Percentiles rank a stretch among this genome's conserved stretches.
phyloP scores from a whole-genome alignment of 2,113 vertebrate genomes.

The Nothoprocta pentlandii region DNA sequence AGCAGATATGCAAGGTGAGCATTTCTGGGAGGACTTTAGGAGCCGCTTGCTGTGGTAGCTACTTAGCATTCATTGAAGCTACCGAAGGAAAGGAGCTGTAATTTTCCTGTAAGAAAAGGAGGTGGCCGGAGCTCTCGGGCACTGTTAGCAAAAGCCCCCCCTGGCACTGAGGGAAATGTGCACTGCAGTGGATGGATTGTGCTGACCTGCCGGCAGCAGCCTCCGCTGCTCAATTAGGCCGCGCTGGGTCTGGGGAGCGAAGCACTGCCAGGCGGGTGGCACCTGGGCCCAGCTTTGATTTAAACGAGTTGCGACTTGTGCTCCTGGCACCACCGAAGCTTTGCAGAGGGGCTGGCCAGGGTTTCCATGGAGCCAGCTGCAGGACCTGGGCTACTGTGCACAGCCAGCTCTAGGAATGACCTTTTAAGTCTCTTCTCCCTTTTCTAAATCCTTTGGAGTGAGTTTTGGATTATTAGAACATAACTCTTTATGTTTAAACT shows the following conservation, averaged over 20 bases:
- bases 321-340: neutral
- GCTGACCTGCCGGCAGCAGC: neutral
- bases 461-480: neutral
- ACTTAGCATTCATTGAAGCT: neutral
- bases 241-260: fast-evolving
- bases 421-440: neutral
- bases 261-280: neutral
- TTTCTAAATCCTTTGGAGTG: neutral
- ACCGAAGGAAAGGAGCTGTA: neutral
- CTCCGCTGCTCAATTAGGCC: neutral
- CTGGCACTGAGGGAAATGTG: neutral
- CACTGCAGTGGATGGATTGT: neutral
- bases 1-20: neutral
- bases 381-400: neutral
- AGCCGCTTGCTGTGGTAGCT: neutral
- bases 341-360: neutral
- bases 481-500: neutral
- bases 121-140: neutral
- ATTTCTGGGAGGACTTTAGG: neutral
- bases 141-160: neutral
- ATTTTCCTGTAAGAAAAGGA: neutral
- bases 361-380: neutral
- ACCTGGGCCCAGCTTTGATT: neutral
- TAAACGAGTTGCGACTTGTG: slow-evolving; percentile 13
- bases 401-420: neutral